Percentiles rank a stretch among this genome's conserved stretches.
Evolutionary conservation across 2,797 vertebrate species (phyloP).

Genomic region (Ciconia nigra): DNA sequence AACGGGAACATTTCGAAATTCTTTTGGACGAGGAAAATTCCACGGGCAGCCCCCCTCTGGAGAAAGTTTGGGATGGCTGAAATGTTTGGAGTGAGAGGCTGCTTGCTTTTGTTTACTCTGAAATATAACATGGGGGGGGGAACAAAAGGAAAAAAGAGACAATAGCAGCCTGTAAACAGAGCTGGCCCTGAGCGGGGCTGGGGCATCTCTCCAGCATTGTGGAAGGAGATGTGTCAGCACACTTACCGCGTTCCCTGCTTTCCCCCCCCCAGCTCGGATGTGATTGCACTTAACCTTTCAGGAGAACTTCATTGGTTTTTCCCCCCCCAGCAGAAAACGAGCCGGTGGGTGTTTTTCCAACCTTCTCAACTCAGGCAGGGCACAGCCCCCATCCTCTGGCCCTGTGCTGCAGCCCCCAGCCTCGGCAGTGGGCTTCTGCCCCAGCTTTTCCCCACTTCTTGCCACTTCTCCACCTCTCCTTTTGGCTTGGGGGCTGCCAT

Average conservation of each 20-base stretch:
- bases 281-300: slow-evolving; percentile 4
- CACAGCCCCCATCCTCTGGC: background rate
- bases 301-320: background rate
- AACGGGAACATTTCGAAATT: slow-evolving; percentile 61
- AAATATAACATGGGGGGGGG: background rate
- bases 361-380: background rate
- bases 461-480: background rate
- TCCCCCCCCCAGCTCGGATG: background rate
- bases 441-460: background rate
- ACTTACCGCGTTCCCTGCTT: background rate
- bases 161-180: slow-evolving; percentile 46
- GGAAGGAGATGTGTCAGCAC: slow-evolving; percentile 50
- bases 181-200: background rate
- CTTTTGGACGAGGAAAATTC: slow-evolving; percentile 59
- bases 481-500: background rate
- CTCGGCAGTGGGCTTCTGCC: background rate
- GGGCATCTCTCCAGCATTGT: background rate
- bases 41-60: slow-evolving; percentile 37
- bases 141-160: background rate
- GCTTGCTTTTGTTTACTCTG: slow-evolving; percentile 60
- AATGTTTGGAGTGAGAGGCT: slow-evolving; percentile 55
- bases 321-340: background rate
- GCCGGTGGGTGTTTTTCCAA: background rate
- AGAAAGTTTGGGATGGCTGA: slow-evolving; percentile 65
- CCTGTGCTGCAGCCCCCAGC: background rate